These are phyloP conservation scores for Patella caerulea DNA, from an alignment of 2,888 invertebrate genomes.

Conservation along the genomic window DNA sequence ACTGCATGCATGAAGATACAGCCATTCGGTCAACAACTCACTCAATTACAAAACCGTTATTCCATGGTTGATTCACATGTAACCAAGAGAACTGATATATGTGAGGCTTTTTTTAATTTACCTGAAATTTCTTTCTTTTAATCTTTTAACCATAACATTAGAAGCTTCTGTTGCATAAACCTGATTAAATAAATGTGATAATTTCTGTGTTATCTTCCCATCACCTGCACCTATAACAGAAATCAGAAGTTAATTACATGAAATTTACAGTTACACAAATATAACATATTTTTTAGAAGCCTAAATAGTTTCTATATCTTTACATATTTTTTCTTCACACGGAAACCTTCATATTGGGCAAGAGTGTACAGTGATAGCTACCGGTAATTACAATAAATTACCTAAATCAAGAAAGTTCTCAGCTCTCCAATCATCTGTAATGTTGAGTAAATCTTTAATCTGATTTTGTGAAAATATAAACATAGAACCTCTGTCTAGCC, in stretches of 20 bases:
- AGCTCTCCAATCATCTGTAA: constrained; percentile 58
- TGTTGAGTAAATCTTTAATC: constrained; percentile 77
- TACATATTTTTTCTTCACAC: constrained; percentile 1
- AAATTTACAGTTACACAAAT: too few species aligned
- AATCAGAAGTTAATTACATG: neutral
- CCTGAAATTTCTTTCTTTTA: constrained; percentile 84
- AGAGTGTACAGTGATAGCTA: neutral
- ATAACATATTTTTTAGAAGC: too few species aligned
- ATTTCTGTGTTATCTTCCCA: constrained; percentile 89
- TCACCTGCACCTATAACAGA: constrained; percentile 95
- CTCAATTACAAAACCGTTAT: too few species aligned
- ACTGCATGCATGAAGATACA: too few species aligned
- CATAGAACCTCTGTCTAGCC: constrained; percentile 94
- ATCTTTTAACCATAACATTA: constrained; percentile 85
- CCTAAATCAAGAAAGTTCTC: constrained; percentile 80
- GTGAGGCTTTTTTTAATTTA: constrained; percentile 72
- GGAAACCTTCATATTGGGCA: neutral
- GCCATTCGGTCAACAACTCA: too few species aligned
- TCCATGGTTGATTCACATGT: too few species aligned
- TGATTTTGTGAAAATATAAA: constrained; percentile 92
- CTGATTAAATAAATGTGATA: constrained; percentile 81
- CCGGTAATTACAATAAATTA: constrained; percentile 44
- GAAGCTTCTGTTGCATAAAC: constrained; percentile 94
- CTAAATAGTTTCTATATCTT: too few species aligned
- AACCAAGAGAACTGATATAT: neutral